Evolutionary conservation across 2,888 invertebrate genomes (phyloP), one percentile per base, ranked within the genome.

Genomic region (Lobophora halterata): DNA sequence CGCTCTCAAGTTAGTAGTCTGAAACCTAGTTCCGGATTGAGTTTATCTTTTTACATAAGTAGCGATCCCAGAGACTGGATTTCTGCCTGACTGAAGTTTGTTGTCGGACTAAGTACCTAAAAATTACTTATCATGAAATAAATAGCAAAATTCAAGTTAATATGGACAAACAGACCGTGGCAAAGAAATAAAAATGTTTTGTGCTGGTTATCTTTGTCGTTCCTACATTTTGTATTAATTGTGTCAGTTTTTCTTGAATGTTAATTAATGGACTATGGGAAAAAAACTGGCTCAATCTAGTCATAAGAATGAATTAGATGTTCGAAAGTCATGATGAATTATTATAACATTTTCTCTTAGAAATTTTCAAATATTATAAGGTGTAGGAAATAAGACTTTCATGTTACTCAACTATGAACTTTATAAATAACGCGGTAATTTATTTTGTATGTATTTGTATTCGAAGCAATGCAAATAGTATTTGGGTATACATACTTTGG

Each of bases 251-350:
- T 78, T 75, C 76, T 75, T 72, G 59, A 59, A 59, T 62, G 64
- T 60, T 62, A 67, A 58, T 60, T 58, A 65, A 65, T 69, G 72
- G 69, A 76, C 74, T 73, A 67, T 75, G 61, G 66, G 70, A 69
- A 46, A 73, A 66, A 71, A 67, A 80, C 85, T 86, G 86, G 82
- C 86, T 87, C 86, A 87, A 86, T 87, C 86, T 87, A 87, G 86
- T 87, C 86, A 86, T 87, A 87, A 87, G 86, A 51, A 82, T 83
- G 79, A 82, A 83, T 83, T 75, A 79, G 76, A 76, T 76, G 71
- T 79, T 79, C 68, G 70, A 69, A 76, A 72, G 77, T 79, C 80
- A 75, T 66, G 65, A 73, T 65, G 63, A 74, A 71, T 65, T 69
- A 72, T 61, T 68, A 43, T 46, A 44, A 50, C 43, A 65, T 61